These are phyloP conservation scores for Pan troglodytes DNA, from an alignment of 2,113 vertebrate species.

Conservation along the genomic window NHGRI_mPanTro3-v2.1_pri NC_072410.2:107519501-107520000, in stretches of 20 bases:
- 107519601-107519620: fast-evolving
- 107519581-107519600: neutral
- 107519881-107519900: neutral
- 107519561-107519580: neutral
- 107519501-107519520: neutral
- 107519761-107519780: neutral
- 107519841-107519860: neutral
- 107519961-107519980: neutral
- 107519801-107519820: too few relatives aligned
- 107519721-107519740: neutral
- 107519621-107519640: too few relatives aligned
- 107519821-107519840: too few relatives aligned
- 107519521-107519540: neutral
- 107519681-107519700: fast-evolving
- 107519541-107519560: neutral
- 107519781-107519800: neutral
- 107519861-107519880: neutral
- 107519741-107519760: neutral
- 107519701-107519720: neutral
- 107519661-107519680: neutral
- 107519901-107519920: neutral
- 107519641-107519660: neutral
- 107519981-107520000: neutral
- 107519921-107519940: neutral
- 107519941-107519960: neutral